Evolutionary conservation across 2,888 invertebrate species (phyloP).

Genomic region (Aleiodes leptofemur): DNA sequence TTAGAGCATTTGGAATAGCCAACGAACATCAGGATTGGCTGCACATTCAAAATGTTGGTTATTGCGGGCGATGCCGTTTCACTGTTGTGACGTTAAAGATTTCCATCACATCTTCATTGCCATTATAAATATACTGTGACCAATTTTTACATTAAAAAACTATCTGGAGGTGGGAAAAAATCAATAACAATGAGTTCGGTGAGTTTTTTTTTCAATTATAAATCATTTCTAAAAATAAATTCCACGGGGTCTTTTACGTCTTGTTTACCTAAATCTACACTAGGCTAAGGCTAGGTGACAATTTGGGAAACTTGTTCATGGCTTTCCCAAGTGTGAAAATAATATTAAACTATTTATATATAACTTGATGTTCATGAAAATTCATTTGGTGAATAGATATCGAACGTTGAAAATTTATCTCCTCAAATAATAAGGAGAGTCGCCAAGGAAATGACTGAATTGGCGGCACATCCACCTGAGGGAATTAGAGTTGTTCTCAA

Average conservation of each 20-base stretch:
- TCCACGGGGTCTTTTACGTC: not conserved
- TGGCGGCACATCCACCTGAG: slow-evolving; percentile 90
- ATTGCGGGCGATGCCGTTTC: slow-evolving; percentile 67
- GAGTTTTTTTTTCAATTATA: slow-evolving; percentile 53
- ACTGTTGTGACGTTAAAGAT: slow-evolving; percentile 71
- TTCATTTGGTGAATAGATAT: slow-evolving; percentile 79
- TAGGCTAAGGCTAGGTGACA: not conserved
- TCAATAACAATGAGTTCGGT: slow-evolving; percentile 69
- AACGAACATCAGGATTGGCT: slow-evolving; percentile 60
- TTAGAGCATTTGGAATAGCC: slow-evolving; percentile 51
- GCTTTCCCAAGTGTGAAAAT: slow-evolving; percentile 32
- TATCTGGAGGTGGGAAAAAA: slow-evolving; percentile 26
- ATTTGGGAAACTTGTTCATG: too few species aligned
- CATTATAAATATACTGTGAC: slow-evolving; percentile 13
- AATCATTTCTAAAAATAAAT: not conserved
- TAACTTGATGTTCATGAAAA: not conserved
- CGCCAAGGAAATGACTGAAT: slow-evolving; percentile 90
- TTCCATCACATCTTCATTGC: slow-evolving; percentile 53
- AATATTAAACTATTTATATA: not conserved
- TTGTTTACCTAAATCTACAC: slow-evolving; percentile 42
- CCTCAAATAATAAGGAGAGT: slow-evolving; percentile 94
- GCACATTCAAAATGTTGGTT: slow-evolving; percentile 73
- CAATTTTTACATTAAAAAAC: slow-evolving; percentile 32
- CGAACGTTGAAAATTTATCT: slow-evolving; percentile 95
- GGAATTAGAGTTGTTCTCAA: slow-evolving; percentile 93